These are phyloP conservation scores for Crematogaster levior DNA, from an alignment of 2,888 invertebrate species.

Conservation along the genomic window DNA sequence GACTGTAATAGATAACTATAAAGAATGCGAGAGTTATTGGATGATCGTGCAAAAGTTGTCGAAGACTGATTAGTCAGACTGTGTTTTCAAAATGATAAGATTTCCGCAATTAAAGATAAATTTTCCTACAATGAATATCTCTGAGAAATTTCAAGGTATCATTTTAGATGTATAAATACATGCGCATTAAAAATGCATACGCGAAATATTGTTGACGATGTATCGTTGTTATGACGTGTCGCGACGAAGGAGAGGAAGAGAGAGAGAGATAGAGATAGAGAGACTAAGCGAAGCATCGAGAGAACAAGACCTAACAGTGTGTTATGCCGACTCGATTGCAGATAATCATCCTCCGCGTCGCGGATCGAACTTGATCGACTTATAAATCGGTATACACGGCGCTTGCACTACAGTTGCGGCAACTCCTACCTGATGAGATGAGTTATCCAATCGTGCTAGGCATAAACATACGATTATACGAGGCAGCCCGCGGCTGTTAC, in stretches of 20 bases:
- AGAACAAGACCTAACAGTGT: constrained; percentile 68
- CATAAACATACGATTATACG: constrained; percentile 73
- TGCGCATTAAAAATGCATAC: background rate
- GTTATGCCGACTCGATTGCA: constrained; percentile 72
- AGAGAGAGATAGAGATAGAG: constrained; percentile 20
- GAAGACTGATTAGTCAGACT: background rate
- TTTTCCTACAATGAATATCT: background rate
- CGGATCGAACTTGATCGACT: constrained; percentile 77
- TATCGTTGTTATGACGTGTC: constrained; percentile 7
- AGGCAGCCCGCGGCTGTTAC: constrained; percentile 58
- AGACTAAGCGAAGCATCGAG: constrained; percentile 43
- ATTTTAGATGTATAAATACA: background rate
- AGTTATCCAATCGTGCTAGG: constrained; percentile 74
- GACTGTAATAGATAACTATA: background rate
- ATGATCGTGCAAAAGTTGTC: background rate
- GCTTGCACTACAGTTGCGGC: constrained; percentile 69
- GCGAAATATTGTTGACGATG: background rate
- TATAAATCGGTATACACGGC: constrained; percentile 73
- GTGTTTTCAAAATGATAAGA: background rate
- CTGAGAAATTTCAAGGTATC: background rate
- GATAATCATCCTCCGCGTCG: constrained; percentile 69
- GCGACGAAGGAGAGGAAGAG: constrained; percentile 2
- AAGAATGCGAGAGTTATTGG: background rate
- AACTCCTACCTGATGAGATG: constrained; percentile 73
- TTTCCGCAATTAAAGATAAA: background rate